Evolutionary conservation across 1,140 invertebrate genomes (phyloP).

Genomic region (Lineus longissimus): DNA sequence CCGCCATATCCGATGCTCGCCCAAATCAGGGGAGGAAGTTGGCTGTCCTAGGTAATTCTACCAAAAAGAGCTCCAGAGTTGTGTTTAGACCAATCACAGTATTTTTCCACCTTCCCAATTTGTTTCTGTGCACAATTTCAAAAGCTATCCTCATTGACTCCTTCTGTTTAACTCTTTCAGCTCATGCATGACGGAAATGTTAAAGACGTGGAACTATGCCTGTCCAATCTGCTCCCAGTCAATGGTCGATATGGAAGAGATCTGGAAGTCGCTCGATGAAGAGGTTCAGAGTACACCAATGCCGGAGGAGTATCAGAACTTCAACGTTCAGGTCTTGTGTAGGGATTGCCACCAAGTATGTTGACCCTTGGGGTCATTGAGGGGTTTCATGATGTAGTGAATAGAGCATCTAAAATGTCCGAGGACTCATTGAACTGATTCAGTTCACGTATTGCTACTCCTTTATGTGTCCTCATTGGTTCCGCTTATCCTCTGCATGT

Average conservation of each 20-base stretch:
- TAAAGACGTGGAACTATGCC: slow-evolving; percentile 72
- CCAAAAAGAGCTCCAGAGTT: too few species aligned
- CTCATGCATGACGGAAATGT: slow-evolving; percentile 75
- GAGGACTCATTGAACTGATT: neutral
- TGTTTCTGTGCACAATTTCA: neutral
- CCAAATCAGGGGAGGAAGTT: too few species aligned
- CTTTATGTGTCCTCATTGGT: neutral
- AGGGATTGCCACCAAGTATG: slow-evolving; percentile 82
- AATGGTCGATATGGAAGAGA: slow-evolving; percentile 75
- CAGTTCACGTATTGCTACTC: neutral
- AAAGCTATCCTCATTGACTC: slow-evolving; percentile 8
- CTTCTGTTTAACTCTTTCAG: slow-evolving; percentile 2
- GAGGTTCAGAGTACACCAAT: slow-evolving; percentile 76
- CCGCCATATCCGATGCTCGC: too few species aligned
- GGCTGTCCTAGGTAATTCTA: too few species aligned
- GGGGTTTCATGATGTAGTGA: too few species aligned
- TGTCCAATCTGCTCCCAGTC: slow-evolving; percentile 84
- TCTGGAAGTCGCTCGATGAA: slow-evolving; percentile 77
- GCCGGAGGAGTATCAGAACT: slow-evolving; percentile 74
- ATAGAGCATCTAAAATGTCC: neutral
- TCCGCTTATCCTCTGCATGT: neutral
- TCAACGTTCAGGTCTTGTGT: slow-evolving; percentile 74
- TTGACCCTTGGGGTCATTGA: neutral
- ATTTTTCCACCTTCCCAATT: neutral
- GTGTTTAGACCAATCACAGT: too few species aligned